phyloP scores from a whole-genome alignment of 2,113 vertebrate genomes.

The human region DNA sequence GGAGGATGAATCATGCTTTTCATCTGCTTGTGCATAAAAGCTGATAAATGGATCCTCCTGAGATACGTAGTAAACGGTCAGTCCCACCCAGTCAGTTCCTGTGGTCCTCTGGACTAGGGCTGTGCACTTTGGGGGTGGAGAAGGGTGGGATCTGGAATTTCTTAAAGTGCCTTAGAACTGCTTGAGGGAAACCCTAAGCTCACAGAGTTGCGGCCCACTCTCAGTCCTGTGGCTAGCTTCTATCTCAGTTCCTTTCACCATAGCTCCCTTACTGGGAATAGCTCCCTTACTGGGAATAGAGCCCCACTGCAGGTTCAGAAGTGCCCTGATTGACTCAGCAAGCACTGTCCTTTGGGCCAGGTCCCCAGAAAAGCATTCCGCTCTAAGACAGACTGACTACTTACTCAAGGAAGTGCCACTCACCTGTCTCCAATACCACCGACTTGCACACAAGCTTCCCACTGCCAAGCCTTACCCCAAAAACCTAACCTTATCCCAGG shows the following conservation, averaged over 20 bases:
- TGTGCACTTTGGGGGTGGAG: background rate
- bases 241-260: background rate
- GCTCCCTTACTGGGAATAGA: background rate
- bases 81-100: background rate
- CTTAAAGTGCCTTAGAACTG: background rate
- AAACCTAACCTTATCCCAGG: background rate
- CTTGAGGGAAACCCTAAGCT: background rate
- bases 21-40: background rate
- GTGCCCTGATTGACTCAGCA: background rate
- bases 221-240: background rate
- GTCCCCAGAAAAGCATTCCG: background rate
- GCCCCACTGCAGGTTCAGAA: background rate
- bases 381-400: background rate
- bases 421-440: background rate
- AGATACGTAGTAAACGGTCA: background rate
- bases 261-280: background rate
- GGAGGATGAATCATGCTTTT: background rate
- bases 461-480: background rate
- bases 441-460: background rate
- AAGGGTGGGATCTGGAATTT: background rate
- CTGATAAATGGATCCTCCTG: background rate
- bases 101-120: background rate
- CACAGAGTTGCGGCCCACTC: fast-evolving
- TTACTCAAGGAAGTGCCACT: background rate
- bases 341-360: background rate